Conservation (phyloP, 1,140 invertebrate species). For the Pseudomyrmex sp. region DNA sequence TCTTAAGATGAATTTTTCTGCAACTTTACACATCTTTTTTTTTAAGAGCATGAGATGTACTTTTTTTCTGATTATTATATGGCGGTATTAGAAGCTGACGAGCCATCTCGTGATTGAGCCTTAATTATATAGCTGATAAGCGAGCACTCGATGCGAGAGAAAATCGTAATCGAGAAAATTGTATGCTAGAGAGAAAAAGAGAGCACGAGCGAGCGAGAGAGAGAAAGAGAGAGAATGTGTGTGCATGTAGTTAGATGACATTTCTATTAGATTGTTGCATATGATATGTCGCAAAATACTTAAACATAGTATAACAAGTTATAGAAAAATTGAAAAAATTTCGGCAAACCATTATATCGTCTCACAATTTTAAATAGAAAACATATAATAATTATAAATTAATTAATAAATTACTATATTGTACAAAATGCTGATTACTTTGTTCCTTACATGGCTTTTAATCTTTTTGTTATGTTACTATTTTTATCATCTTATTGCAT, state of each 20-base stretch:
- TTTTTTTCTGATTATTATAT: conserved; percentile 63
- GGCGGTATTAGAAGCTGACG: conserved; percentile 47
- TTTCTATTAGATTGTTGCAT: conserved; percentile 57
- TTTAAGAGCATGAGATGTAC: conserved; percentile 65
- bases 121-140: conserved; percentile 71
- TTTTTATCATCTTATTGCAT: conserved; percentile 54
- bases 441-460: background rate
- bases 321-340: too few species aligned
- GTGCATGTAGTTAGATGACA: conserved; percentile 56
- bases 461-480: background rate
- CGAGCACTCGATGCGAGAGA: conserved; percentile 38
- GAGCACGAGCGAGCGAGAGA: background rate
- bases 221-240: background rate
- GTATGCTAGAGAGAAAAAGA: conserved; percentile 33
- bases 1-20: conserved; percentile 63
- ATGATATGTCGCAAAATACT: conserved; percentile 34
- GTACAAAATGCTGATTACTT: too few species aligned
- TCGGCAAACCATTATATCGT: too few species aligned
- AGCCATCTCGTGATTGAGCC: conserved; percentile 74
- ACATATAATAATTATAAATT: too few species aligned
- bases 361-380: too few species aligned
- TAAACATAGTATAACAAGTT: too few species aligned
- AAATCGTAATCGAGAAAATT: conserved; percentile 54
- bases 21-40: conserved; percentile 59
- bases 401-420: too few species aligned